A percentile compares a stretch with the other conserved stretches of the same genome.
Conservation (phyloP, 2,113 vertebrate species). For the Periophthalmus modestus region DNA sequence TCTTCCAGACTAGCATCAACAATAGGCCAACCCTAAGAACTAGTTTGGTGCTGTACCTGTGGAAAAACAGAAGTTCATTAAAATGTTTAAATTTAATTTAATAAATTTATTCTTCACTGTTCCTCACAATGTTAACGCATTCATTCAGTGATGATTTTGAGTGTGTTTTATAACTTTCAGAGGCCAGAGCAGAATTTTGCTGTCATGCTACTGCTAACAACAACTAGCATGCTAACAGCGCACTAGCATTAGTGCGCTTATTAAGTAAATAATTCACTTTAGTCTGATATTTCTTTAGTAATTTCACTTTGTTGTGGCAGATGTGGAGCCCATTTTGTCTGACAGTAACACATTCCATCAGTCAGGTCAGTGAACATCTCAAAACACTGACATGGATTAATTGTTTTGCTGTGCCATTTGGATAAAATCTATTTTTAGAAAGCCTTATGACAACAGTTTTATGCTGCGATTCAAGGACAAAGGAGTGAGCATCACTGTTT, state of each 20-base stretch:
- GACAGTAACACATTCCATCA: conserved; percentile 21
- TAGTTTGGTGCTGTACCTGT: background rate
- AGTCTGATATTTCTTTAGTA: background rate
- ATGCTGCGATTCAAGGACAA: background rate
- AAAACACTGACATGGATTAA: conserved; percentile 47
- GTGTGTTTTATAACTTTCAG: too few relatives aligned
- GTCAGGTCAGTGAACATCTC: conserved; percentile 47
- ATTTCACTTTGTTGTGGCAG: background rate
- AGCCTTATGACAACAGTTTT: conserved; percentile 10
- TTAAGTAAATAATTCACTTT: too few relatives aligned
- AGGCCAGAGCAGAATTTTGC: too few relatives aligned
- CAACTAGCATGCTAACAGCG: too few relatives aligned
- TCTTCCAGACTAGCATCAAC: conserved; percentile 14
- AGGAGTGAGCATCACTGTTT: background rate
- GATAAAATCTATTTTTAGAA: conserved; percentile 50
- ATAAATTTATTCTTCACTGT: too few relatives aligned
- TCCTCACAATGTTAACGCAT: too few relatives aligned
- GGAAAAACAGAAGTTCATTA: too few relatives aligned
- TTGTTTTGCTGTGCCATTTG: conserved; percentile 47
- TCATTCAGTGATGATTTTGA: too few relatives aligned
- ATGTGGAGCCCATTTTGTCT: conserved; percentile 16
- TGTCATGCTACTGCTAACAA: too few relatives aligned
- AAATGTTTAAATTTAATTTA: too few relatives aligned
- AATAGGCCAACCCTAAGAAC: background rate
- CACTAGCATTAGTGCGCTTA: too few relatives aligned